Percentiles rank a stretch among this genome's conserved stretches.
Conservation (phyloP, 2,113 vertebrate genomes). For the Phainopepla nitens region DNA sequence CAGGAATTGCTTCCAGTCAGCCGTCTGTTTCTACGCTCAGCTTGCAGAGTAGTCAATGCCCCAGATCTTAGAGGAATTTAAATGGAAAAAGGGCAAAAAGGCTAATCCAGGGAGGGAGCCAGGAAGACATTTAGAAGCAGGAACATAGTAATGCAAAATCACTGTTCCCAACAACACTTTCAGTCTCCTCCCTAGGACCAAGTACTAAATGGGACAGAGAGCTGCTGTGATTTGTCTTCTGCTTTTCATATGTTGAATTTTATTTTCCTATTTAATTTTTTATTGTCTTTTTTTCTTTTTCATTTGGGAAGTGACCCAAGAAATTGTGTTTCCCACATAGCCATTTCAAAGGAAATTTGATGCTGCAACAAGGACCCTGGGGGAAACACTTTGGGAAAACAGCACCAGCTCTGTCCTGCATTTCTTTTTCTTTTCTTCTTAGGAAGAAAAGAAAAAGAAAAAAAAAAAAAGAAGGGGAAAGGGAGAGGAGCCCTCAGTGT, state of each 20-base stretch:
- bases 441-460: background rate
- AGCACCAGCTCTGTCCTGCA: conserved; percentile 18
- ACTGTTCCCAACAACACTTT: background rate
- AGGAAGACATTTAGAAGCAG: background rate
- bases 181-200: background rate
- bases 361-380: conserved; percentile 30
- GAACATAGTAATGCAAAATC: conserved; percentile 16
- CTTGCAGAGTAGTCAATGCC: background rate
- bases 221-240: conserved; percentile 47
- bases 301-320: conserved; percentile 58
- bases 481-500: background rate
- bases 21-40: background rate
- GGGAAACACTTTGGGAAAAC: conserved; percentile 47
- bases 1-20: conserved; percentile 8
- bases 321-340: conserved; percentile 53
- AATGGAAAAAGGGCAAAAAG: conserved; percentile 60
- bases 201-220: conserved; percentile 22
- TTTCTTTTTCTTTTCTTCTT: background rate
- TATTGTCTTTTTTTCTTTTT: conserved; percentile 35
- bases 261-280: conserved; percentile 58
- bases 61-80: conserved; percentile 47
- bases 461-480: background rate
- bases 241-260: conserved; percentile 46
- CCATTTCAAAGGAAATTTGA: conserved; percentile 62
- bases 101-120: conserved; percentile 34